Conservation (phyloP, 2,113 vertebrate genomes). For the Myiozetetes cayanensis region DNA sequence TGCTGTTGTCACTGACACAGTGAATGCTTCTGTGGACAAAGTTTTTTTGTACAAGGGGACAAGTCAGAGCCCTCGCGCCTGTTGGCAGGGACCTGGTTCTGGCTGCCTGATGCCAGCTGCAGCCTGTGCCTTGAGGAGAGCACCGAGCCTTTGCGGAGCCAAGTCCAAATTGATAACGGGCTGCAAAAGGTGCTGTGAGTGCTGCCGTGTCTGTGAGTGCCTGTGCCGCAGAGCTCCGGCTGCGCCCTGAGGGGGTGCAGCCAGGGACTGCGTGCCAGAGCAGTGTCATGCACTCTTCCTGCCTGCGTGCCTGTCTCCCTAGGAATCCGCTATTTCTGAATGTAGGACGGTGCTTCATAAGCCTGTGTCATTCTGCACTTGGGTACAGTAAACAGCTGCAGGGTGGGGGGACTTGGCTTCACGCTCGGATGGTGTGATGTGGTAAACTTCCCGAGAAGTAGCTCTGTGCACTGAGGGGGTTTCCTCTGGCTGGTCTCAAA, state of each 20-base stretch:
- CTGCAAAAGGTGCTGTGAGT: not conserved
- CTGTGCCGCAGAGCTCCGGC: accelerated
- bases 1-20: not conserved
- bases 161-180: accelerated
- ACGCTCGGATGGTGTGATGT: accelerated
- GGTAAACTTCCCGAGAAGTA: not conserved
- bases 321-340: not conserved
- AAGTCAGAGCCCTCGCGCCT: accelerated
- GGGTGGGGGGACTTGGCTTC: not conserved
- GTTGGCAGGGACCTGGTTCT: not conserved
- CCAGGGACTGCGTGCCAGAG: not conserved
- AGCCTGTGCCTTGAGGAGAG: not conserved
- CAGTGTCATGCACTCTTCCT: accelerated
- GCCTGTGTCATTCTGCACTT: not conserved
- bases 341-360: not conserved
- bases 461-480: not conserved
- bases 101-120: not conserved
- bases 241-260: not conserved
- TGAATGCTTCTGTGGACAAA: not conserved
- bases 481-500: not conserved
- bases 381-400: not conserved
- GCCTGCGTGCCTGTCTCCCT: not conserved
- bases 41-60: not conserved
- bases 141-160: not conserved
- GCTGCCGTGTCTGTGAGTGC: not conserved